These are phyloP conservation scores for Pterocles burchelli DNA, from an alignment of 2,113 vertebrate genomes.

Conservation along the genomic window DNA sequence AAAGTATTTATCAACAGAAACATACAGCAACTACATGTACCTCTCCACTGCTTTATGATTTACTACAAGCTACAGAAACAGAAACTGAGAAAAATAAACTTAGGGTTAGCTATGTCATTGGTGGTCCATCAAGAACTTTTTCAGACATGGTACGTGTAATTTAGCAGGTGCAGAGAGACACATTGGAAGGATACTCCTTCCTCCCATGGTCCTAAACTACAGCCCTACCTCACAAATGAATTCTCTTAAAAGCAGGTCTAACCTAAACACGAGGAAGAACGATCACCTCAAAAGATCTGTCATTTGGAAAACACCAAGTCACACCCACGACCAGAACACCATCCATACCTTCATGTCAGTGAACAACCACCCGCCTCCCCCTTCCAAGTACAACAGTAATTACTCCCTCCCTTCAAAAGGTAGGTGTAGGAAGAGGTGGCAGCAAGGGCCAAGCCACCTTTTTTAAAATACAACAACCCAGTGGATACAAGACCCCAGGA, in stretches of 20 bases:
- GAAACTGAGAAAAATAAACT: not conserved
- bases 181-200: not conserved
- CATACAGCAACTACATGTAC: not conserved
- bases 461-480: not conserved
- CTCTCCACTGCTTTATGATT: not conserved
- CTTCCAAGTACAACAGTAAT: not conserved
- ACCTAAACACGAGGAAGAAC: not conserved
- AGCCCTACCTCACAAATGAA: not conserved
- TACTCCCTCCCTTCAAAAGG: not conserved
- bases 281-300: not conserved
- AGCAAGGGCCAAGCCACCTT: not conserved
- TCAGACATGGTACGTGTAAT: not conserved
- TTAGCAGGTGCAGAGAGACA: not conserved
- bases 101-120: not conserved
- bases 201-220: not conserved
- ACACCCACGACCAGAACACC: not conserved
- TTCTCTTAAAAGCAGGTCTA: not conserved
- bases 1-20: not conserved
- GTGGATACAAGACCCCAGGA: not conserved
- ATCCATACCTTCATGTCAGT: accelerated
- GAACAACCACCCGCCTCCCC: not conserved
- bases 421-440: not conserved
- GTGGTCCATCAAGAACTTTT: not conserved
- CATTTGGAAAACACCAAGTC: not conserved
- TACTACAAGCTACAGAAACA: not conserved